Percentiles rank a stretch among this genome's conserved stretches.
These are phyloP conservation scores for Pachypsylla venusta DNA, from an alignment of 1,140 invertebrate genomes.

Conservation along the genomic window DNA sequence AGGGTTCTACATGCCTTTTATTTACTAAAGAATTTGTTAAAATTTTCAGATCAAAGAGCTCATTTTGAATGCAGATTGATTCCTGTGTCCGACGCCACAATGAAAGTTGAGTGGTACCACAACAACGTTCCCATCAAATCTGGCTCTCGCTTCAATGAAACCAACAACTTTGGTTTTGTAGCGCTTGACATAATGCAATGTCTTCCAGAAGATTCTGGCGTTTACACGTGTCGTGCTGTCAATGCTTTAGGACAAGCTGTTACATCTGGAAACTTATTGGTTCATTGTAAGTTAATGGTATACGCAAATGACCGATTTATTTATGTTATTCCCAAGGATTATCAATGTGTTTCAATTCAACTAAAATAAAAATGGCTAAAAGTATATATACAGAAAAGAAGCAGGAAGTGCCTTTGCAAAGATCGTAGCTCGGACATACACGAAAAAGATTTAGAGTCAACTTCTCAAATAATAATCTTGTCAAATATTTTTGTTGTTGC, in stretches of 20 bases:
- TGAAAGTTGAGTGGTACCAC: conserved; percentile 97
- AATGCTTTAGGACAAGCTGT: conserved; percentile 77
- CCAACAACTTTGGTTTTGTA: conserved; percentile 88
- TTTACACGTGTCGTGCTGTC: conserved; percentile 74
- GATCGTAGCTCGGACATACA: no score
- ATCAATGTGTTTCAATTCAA: no score
- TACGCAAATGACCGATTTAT: no score
- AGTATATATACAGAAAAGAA: no score
- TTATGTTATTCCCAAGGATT: no score
- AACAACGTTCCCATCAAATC: conserved; percentile 78
- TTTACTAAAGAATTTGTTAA: no score
- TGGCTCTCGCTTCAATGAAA: conserved; percentile 72
- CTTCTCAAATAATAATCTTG: no score
- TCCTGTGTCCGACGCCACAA: conserved; percentile 86
- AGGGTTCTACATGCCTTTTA: no score
- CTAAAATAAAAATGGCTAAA: no score
- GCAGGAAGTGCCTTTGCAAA: no score
- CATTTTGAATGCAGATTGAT: conserved; percentile 93
- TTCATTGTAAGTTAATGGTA: conserved; percentile 41
- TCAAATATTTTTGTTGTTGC: no score
- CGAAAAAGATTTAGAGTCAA: no score
- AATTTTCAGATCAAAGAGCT: conserved; percentile 63
- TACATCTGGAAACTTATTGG: conserved; percentile 57
- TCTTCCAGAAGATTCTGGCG: conserved; percentile 79
- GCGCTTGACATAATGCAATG: conserved; percentile 83